Conservation (phyloP, 2,113 vertebrate species). For the Glareola pratincola region DNA sequence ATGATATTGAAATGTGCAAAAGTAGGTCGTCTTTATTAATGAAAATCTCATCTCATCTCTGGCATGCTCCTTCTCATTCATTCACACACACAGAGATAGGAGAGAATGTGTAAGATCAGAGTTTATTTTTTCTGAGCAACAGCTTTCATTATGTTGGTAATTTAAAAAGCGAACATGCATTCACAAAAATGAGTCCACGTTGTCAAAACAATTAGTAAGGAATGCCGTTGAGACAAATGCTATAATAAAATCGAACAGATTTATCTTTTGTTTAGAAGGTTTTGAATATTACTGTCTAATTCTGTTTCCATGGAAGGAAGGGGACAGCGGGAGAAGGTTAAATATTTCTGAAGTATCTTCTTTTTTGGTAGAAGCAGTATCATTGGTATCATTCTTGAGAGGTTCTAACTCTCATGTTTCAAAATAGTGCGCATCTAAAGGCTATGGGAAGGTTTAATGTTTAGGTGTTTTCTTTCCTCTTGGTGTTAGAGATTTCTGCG, state of each 20-base stretch:
- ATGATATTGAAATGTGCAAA: background rate
- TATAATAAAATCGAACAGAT: background rate
- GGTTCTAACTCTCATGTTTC: background rate
- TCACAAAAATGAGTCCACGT: background rate
- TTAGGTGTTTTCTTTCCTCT: background rate
- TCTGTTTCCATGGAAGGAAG: background rate
- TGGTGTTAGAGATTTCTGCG: background rate
- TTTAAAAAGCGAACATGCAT: background rate
- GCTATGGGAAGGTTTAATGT: background rate
- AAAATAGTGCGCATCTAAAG: background rate
- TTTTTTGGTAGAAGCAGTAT: background rate
- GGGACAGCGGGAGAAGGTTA: background rate
- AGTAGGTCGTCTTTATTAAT: background rate
- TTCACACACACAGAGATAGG: background rate
- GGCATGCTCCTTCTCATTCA: background rate
- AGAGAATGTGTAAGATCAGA: background rate
- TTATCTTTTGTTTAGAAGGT: background rate
- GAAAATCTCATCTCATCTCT: background rate
- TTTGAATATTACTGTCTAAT: background rate
- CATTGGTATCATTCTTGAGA: background rate
- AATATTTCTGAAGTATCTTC: background rate
- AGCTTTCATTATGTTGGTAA: background rate
- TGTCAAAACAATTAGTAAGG: background rate
- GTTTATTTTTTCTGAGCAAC: constrained; percentile 34
- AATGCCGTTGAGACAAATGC: background rate